Conservation (phyloP, 2,888 invertebrate species). For the Euspilapteryx auroguttella region DNA sequence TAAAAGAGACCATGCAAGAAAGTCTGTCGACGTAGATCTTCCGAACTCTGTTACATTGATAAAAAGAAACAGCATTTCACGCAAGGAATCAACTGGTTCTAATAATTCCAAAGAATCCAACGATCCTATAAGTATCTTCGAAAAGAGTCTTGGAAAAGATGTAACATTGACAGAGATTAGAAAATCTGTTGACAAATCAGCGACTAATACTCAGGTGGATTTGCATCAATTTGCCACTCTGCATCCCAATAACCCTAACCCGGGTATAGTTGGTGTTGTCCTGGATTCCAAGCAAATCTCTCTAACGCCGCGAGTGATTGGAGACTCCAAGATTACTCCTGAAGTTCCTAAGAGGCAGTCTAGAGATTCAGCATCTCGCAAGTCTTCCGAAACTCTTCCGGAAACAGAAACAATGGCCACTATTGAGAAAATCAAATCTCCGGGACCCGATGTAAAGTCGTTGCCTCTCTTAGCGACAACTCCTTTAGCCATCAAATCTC, state of each 20-base stretch:
- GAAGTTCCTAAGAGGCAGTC: conserved; percentile 31
- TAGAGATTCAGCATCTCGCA: conserved; percentile 27
- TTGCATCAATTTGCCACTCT: conserved; percentile 40
- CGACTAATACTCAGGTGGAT: conserved; percentile 24
- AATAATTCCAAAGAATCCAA: conserved; percentile 40
- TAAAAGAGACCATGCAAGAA: conserved; percentile 46
- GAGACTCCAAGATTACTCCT: conserved; percentile 18
- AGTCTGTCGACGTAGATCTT: conserved; percentile 46
- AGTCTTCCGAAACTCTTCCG: conserved; percentile 28
- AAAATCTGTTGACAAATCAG: conserved; percentile 42
- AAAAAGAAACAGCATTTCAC: conserved; percentile 44
- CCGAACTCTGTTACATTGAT: conserved; percentile 51
- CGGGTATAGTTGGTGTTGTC: conserved; percentile 21
- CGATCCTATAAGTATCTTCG: conserved; percentile 52
- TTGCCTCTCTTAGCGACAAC: conserved; percentile 7
- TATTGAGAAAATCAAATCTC: conserved; percentile 35
- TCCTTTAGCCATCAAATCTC: conserved; percentile 17
- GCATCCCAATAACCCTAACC: conserved; percentile 27
- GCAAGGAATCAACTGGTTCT: conserved; percentile 51
- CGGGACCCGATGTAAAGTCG: conserved; percentile 16
- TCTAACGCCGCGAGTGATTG: conserved; percentile 29
- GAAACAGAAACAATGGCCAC: conserved; percentile 26
- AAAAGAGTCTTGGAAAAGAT: conserved; percentile 50
- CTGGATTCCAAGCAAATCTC: conserved; percentile 45
- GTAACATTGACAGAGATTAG: conserved; percentile 51